Evolutionary conservation across 1,140 invertebrate species (phyloP), one percentile per base, ranked within the genome.

Genomic region (Leucophenga varia): DNA sequence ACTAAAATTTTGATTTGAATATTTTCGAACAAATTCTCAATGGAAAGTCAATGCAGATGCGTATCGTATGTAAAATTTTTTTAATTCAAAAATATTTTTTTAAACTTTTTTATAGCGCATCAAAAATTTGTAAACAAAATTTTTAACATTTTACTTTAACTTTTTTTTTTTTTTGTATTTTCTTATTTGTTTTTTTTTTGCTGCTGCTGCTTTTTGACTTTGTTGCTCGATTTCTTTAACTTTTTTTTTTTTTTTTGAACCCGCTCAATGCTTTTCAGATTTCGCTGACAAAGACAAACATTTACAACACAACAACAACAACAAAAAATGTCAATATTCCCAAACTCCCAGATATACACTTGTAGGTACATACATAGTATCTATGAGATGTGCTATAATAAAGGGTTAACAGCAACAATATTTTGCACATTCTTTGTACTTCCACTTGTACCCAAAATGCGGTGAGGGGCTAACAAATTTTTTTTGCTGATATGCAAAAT

Each of bases 301-400:
- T 36, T 38, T 13, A 12, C 46, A 47, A 42, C 21, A 36, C 34
- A 20, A 43, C 49, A 55, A 56, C 50, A 48, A 55, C 64, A 53
- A 53, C 57, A 60, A 70, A 52, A n/a, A 67, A 68, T 67, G 63
- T 67, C 63, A 67, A 67, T 67, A 67, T 43, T 55, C n/a, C n/a
- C n/a, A n/a, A n/a, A n/a, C n/a, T n/a, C n/a, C n/a, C n/a, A n/a
- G n/a, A n/a, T n/a, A n/a, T n/a, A n/a, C n/a, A n/a, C n/a, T n/a
- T n/a, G n/a, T n/a, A n/a, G n/a, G n/a, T n/a, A n/a, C n/a, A n/a
- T n/a, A n/a, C n/a, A n/a, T n/a, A n/a, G n/a, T n/a, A n/a, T n/a
- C n/a, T n/a, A n/a, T n/a, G n/a, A n/a, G n/a, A n/a, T n/a, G n/a
- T n/a, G n/a, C n/a, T n/a, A n/a, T n/a, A n/a, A n/a, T n/a, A n/a